Evolutionary conservation across 2,888 invertebrate genomes (phyloP).

Genomic region (Kuschelorhynchus macadamiae): DNA sequence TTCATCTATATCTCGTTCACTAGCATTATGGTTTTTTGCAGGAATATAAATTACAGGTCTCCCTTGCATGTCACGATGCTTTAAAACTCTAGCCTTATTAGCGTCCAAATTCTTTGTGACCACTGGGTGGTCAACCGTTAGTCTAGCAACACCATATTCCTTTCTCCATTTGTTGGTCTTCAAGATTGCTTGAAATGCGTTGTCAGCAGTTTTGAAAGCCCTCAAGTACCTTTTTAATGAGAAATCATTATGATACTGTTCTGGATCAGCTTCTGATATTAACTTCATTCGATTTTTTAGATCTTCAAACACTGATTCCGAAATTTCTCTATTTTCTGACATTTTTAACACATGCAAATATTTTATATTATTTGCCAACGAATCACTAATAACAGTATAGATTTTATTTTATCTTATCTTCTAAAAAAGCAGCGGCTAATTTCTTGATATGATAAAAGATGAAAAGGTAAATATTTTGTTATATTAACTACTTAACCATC

Average conservation of each 20-base stretch:
- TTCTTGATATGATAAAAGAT: not conserved
- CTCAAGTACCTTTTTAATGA: conserved; percentile 79
- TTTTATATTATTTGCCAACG: conserved; percentile 4
- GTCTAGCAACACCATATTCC: conserved; percentile 78
- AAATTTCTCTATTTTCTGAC: conserved; percentile 16
- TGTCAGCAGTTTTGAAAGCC: conserved; percentile 82
- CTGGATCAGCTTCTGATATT: conserved; percentile 80
- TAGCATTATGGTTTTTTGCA: conserved; percentile 81
- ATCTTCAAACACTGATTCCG: conserved; percentile 69
- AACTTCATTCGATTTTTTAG: conserved; percentile 80
- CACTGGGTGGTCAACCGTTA: conserved; percentile 71
- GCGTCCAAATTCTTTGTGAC: conserved; percentile 73
- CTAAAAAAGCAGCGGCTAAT: not conserved
- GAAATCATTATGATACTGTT: conserved; percentile 82
- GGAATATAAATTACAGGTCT: conserved; percentile 86
- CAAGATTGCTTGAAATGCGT: conserved; percentile 82
- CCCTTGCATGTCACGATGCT: conserved; percentile 80
- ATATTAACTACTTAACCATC: too few relatives aligned
- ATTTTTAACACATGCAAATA: conserved; percentile 14
- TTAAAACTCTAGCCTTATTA: conserved; percentile 78
- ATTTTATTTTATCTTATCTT: not conserved
- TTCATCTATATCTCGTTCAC: conserved; percentile 81
- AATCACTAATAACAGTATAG: conserved; percentile 12
- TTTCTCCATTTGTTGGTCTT: conserved; percentile 86
- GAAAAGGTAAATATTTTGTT: not conserved